A percentile compares a stretch with the other conserved stretches of the same genome.
Conservation (phyloP, 1,140 invertebrate species). For the Fopius arisanus region DNA sequence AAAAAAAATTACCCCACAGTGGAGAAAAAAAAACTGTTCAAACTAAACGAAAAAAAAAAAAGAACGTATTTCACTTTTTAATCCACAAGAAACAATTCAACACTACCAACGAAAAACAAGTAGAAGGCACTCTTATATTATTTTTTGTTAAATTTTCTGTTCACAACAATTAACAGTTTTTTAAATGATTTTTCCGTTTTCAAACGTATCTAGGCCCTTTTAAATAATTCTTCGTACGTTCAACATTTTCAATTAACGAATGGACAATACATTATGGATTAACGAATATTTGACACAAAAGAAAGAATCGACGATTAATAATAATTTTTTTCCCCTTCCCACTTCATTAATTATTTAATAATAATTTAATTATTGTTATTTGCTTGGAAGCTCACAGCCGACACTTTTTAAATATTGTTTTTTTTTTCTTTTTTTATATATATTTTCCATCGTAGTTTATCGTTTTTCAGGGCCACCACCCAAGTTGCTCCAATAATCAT, state of each 20-base stretch:
- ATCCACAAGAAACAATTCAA: conserved; percentile 21
- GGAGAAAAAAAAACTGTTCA: conserved; percentile 30
- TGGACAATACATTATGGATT: conserved; percentile 56
- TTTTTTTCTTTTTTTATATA: conserved; percentile 41
- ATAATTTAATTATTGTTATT: conserved; percentile 67
- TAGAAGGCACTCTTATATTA: conserved; percentile 62
- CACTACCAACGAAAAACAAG: conserved; percentile 58
- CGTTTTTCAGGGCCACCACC: not conserved
- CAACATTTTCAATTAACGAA: conserved; percentile 48
- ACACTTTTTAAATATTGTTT: conserved; percentile 57
- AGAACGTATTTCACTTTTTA: conserved; percentile 52
- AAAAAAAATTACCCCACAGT: conserved; percentile 60
- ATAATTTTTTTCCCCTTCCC: not conserved
- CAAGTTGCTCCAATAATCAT: not conserved
- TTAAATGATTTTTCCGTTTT: conserved; percentile 27
- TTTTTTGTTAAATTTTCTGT: conserved; percentile 58
- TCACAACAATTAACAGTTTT: conserved; percentile 50
- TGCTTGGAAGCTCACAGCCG: conserved; percentile 66
- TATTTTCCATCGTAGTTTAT: not conserved
- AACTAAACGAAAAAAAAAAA: conserved; percentile 61
- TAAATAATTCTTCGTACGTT: conserved; percentile 38
- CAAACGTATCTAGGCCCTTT: conserved; percentile 46
- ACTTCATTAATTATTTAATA: conserved; percentile 55
- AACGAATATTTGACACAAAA: conserved; percentile 47
- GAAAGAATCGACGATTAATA: not conserved